Base-by-base conservation (phyloP, 2,888 invertebrate species). In the Apotomis capreana region DNA sequence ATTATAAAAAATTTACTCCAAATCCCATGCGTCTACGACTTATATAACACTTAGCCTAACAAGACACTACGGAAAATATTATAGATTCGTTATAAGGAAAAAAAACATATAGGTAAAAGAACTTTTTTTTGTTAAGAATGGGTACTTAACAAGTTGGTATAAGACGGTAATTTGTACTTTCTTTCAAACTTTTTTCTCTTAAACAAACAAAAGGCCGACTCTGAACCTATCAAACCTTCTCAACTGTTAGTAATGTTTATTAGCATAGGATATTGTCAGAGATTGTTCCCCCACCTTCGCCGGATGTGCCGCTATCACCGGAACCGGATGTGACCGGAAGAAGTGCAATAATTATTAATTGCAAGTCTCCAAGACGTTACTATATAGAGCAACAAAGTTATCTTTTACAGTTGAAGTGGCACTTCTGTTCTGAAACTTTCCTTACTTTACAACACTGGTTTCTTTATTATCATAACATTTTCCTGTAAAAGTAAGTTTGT, bases 331-430 rank as follows among this genome's bases (percentile, higher is more conserved):
- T 81, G 79, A 80, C 88, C 90, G 91, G 91, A 92, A 89, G 86
- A 89, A 86, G 87, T 87, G 91, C 87, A 89, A 92, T 92, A 90
- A 92, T 92, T 92, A 91, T 92, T 91, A 91, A 92, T 91, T 90
- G 90, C 89, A 83, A 78, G 82, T 78, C 84, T 83, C 79, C 75
- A 82, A 84, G 86, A 84, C 75, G 78, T 77, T 82, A 83, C 83
- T 52, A 65, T 61, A 46, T 55, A 12, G 61, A 49, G 36, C 49
- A 26, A 40, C 71, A 61, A 68, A 67, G 44, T 67, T 71, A 68
- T 58, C 40, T 44, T 62, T 68, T 68, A n/a, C 61, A 36, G 10
- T 51, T 9, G 12, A 10, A 57, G 10, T 26, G 61, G 37, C n/a
- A 40, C 40, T 9, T 12, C 4, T 51, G 40, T 13, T 44, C 12